These are phyloP conservation scores for Dolichopus griseipennis DNA, from an alignment of 2,888 invertebrate genomes.

Conservation along the genomic window DNA sequence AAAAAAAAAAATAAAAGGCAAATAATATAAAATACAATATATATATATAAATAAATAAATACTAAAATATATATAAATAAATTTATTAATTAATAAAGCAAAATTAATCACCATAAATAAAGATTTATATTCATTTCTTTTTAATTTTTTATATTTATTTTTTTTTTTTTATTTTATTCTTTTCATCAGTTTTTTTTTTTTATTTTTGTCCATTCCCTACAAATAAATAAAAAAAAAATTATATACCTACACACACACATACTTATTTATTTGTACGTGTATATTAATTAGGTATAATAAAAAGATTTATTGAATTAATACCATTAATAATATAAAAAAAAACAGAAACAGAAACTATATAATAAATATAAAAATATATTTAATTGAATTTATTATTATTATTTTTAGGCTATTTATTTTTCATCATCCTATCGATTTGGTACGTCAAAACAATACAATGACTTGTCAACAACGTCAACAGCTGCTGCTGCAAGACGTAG, in stretches of 20 bases:
- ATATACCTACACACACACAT: not conserved
- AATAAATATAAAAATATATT: not conserved
- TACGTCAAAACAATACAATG: conserved; percentile 8
- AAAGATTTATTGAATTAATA: conserved; percentile 1
- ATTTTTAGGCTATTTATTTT: conserved; percentile 35
- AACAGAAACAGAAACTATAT: no score
- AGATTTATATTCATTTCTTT: not conserved
- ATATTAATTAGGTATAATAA: not conserved
- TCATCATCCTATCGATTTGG: conserved; percentile 30
- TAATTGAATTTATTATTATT: not conserved
- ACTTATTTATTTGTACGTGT: not conserved
- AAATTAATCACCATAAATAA: conserved; percentile 6
- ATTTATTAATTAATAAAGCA: conserved; percentile 1
- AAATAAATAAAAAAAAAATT: no score
- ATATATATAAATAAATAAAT: no score
- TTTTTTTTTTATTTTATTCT: not conserved
- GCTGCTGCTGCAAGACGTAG: conserved; percentile 13
- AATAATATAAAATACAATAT: no score
- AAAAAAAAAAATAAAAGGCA: no score
- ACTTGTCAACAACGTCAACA: not conserved
- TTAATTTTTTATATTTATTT: not conserved
- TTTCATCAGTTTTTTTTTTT: no score
- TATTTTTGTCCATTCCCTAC: no score
- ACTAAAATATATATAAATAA: not conserved
- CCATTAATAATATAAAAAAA: not conserved